Base-by-base conservation (phyloP, 2,797 vertebrate species). In the Menidia menidia region DNA sequence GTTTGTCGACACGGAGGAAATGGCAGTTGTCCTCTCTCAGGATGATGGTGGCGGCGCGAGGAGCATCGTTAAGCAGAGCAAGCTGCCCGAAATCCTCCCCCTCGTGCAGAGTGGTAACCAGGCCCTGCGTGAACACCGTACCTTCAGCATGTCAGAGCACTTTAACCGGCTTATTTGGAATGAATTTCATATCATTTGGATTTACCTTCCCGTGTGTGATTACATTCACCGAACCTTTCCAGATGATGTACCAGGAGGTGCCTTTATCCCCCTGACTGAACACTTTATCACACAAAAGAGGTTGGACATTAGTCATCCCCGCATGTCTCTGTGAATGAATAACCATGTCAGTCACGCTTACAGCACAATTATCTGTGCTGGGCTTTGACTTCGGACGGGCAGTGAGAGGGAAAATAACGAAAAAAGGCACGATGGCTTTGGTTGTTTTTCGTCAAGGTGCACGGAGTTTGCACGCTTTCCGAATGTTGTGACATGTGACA, bases 231-330 rank as follows among this genome's bases (percentile, higher is more conserved):
- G 98, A 99, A 25, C 98, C 98, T 89, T 97, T 99, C 97, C 97
- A 98, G 92, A 99, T 95, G 84, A 99, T 98, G 92, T 97, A 99
- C 98, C 98, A 99, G 0, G 98, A 99, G 0, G 96, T 97, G 60
- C 96, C 98, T 84, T 98, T 98, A 83, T 99, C 97, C 2, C 98
- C 98, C 80, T 99, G 98, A 91, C 96, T 98, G 90, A 98, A 99
- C 92, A 98, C 97, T 99, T 72, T 0, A 44, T 73, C 41, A 68
- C 45, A 87, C 33, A 51, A 60, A 69, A 55, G 4, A 72, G 52
- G 58, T 12, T 68, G 45, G 39, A 64, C 18, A 48, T 11, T 0
- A 6, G 15, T 54, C 45, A 50, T 14, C 65, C 14, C 70, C 33
- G 77, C 51, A 41, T 47, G 9, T 48, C 0, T 33, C 9, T 45